phyloP scores from a whole-genome alignment of 92 coral and sea anemone genomes.

The Ricordea florida region DNA sequence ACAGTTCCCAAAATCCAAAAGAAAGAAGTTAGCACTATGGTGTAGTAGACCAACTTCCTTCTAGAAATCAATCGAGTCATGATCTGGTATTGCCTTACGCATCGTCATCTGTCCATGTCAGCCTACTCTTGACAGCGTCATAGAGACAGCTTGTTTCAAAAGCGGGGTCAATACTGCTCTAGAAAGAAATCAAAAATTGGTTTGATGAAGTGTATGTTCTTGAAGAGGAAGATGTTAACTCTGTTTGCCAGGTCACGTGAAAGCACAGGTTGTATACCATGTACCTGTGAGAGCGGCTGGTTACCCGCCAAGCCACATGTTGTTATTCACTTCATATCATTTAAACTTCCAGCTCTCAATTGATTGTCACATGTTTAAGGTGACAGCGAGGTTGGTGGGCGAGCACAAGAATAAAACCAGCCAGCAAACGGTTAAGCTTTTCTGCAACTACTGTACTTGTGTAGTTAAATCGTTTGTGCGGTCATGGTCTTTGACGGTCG shows the following conservation, averaged over 20 bases:
- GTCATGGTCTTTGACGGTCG: too few relatives aligned
- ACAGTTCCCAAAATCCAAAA: slow-evolving; percentile 94
- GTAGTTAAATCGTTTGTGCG: too few relatives aligned
- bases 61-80: slow-evolving; percentile 69
- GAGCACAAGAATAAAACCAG: too few relatives aligned
- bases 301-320: slow-evolving; percentile 20
- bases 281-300: slow-evolving; percentile 2
- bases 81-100: not conserved
- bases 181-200: not conserved
- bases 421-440: too few relatives aligned
- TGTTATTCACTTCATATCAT: not conserved
- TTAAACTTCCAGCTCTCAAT: too few relatives aligned
- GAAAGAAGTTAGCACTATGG: slow-evolving; percentile 81
- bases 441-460: too few relatives aligned
- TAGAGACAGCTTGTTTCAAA: not conserved
- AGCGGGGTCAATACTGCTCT: too few relatives aligned
- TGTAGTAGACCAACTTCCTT: slow-evolving; percentile 80
- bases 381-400: too few relatives aligned
- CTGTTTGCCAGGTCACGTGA: slow-evolving; percentile 31
- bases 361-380: too few relatives aligned
- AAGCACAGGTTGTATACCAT: slow-evolving; percentile 6
- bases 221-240: slow-evolving; percentile 20
- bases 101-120: slow-evolving; percentile 3
- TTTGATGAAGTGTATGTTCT: slow-evolving; percentile 7
- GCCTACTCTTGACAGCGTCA: not conserved